Percentiles rank a stretch among this genome's conserved stretches.
Evolutionary conservation across 2,797 vertebrate species (phyloP).

Genomic region (Uromys caudimaculatus): DNA sequence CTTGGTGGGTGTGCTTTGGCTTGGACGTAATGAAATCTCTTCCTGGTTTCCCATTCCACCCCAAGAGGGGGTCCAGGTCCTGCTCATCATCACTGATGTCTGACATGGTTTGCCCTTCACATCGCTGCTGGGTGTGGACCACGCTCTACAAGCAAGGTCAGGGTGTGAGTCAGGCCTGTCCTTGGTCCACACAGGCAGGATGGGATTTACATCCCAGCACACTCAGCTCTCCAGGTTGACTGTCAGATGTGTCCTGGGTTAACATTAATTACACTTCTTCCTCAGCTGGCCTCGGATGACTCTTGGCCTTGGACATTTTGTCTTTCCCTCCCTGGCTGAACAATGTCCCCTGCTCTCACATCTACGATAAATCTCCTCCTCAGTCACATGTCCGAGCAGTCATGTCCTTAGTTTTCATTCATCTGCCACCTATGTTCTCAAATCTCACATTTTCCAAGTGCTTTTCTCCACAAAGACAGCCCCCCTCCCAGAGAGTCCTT

Average conservation of each 20-base stretch:
- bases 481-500: background rate
- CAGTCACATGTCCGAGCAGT: too few relatives aligned
- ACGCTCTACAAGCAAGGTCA: background rate
- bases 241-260: background rate
- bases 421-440: background rate
- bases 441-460: background rate
- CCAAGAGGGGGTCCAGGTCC: background rate
- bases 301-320: fast-evolving
- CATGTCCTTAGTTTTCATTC: background rate
- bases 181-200: background rate
- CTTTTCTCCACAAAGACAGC: background rate
- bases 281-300: background rate
- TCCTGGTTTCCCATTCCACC: fast-evolving
- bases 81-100: background rate
- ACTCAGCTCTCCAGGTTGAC: background rate
- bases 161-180: background rate
- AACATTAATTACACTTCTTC: background rate
- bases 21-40: background rate
- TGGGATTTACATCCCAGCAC: background rate
- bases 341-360: background rate
- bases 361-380: background rate
- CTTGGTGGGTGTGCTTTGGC: background rate
- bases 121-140: background rate
- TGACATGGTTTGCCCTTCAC: background rate
- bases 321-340: background rate